phyloP scores from a whole-genome alignment of 2,888 invertebrate genomes.

The Dryocosmus kuriphilus region DNA sequence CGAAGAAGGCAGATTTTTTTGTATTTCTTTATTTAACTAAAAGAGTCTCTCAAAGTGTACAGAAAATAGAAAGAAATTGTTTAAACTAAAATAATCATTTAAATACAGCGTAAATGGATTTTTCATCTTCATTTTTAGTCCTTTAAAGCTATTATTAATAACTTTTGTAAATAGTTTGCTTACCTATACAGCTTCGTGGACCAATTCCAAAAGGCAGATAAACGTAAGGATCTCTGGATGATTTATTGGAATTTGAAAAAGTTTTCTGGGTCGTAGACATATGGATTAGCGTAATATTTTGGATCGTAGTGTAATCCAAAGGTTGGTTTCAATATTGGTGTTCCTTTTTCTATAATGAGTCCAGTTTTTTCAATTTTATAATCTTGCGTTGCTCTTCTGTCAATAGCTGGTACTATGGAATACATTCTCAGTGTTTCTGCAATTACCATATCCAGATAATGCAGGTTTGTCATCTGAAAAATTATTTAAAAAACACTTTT shows the following conservation, averaged over 20 bases:
- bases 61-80: too few species aligned
- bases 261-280: not conserved
- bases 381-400: not conserved
- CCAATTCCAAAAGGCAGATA: too few species aligned
- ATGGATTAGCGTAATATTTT: not conserved
- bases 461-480: not conserved
- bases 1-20: too few species aligned
- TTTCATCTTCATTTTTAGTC: too few species aligned
- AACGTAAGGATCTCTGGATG: too few species aligned
- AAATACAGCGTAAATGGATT: too few species aligned
- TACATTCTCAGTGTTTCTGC: constrained; percentile 2
- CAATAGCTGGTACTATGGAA: not conserved
- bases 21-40: too few species aligned
- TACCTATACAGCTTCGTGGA: too few species aligned
- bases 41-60: too few species aligned
- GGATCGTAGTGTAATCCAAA: not conserved
- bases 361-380: not conserved
- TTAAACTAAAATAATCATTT: too few species aligned
- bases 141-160: too few species aligned
- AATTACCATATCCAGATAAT: not conserved
- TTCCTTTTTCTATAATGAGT: not conserved
- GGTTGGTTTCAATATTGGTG: not conserved
- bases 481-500: not conserved
- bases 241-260: not conserved
- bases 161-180: too few species aligned